phyloP scores from a whole-genome alignment of 2,113 vertebrate species.

The Podarcis muralis region DNA sequence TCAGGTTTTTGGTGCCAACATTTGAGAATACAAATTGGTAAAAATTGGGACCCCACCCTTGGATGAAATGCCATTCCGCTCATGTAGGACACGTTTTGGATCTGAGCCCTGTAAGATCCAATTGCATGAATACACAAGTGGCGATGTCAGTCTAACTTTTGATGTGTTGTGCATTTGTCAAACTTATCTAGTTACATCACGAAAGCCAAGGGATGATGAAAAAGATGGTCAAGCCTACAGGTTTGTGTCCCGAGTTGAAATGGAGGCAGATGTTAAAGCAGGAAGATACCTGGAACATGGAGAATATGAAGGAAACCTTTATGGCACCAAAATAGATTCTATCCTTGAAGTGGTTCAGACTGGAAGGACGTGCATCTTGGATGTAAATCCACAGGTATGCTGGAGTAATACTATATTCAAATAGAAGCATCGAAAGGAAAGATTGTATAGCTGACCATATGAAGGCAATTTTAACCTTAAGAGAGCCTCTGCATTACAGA shows the following conservation, averaged over 20 bases:
- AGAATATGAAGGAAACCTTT: slow-evolving; percentile 97
- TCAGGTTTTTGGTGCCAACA: background rate
- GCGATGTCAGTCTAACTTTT: background rate
- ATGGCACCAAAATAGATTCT: slow-evolving; percentile 97
- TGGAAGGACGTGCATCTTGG: slow-evolving; percentile 93
- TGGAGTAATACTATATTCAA: background rate
- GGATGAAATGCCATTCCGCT: background rate
- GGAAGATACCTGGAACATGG: slow-evolving; percentile 95
- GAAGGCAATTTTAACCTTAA: background rate
- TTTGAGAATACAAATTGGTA: background rate
- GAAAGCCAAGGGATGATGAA: slow-evolving; percentile 92
- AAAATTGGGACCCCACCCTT: background rate
- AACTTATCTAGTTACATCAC: slow-evolving; percentile 87
- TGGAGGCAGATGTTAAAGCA: slow-evolving; percentile 94
- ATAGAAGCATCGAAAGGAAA: background rate
- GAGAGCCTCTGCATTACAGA: background rate
- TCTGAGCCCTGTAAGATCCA: background rate
- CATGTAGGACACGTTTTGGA: background rate
- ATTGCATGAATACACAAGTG: background rate
- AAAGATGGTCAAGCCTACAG: slow-evolving; percentile 92
- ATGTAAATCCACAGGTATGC: slow-evolving; percentile 94
- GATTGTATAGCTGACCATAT: background rate
- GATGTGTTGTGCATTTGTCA: background rate
- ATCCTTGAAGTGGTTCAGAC: slow-evolving; percentile 93
- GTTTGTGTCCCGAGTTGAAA: slow-evolving; percentile 89